These are phyloP conservation scores for Pangasius larnaudii DNA, from an alignment of 2,797 vertebrate species.

Conservation along the genomic window DNA sequence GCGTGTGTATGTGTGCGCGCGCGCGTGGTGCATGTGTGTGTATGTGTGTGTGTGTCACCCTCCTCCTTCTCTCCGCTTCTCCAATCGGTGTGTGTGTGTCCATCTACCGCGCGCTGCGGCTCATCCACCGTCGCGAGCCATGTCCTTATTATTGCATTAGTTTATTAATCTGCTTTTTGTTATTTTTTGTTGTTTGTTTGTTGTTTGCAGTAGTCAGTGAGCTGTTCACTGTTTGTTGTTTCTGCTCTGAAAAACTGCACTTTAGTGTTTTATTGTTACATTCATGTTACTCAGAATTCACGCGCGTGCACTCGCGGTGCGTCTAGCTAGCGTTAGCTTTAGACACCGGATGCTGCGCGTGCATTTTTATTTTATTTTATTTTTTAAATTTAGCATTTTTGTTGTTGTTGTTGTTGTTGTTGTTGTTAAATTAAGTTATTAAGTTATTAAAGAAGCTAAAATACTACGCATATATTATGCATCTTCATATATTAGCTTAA, in stretches of 20 bases:
- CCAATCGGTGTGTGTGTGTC: background rate
- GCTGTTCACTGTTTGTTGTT: background rate
- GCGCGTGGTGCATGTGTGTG: background rate
- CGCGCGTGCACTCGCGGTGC: background rate
- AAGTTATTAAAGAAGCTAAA: too few species aligned
- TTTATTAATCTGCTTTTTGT: background rate
- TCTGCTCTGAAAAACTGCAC: background rate
- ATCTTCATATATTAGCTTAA: background rate
- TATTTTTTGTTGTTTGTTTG: background rate
- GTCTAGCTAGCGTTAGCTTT: background rate
- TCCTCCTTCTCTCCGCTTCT: background rate
- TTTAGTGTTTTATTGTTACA: background rate
- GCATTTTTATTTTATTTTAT: background rate
- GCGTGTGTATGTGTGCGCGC: background rate
- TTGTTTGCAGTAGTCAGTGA: background rate
- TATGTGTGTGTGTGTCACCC: background rate
- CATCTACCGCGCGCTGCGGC: background rate
- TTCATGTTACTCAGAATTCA: background rate
- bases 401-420: background rate
- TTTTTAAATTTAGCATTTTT: background rate
- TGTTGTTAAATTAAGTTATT: background rate
- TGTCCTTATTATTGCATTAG: background rate
- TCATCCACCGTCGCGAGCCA: background rate
- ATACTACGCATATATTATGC: background rate
- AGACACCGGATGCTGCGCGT: background rate